Conservation (phyloP, 2,888 invertebrate species). For the Hirtodrosophila confusa region DNA sequence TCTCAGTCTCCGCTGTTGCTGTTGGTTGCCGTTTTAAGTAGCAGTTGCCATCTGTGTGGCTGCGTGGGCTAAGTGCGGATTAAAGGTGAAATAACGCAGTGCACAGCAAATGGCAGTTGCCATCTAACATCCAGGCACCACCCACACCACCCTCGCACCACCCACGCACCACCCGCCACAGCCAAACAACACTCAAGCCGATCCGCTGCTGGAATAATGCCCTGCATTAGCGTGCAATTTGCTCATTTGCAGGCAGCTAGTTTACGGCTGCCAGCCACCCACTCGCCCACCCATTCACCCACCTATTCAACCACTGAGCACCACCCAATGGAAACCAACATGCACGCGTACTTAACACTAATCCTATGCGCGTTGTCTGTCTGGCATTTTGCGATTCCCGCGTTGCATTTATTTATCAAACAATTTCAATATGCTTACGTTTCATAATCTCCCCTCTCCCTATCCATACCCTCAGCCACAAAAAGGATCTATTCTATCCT, state of each 20-base stretch:
- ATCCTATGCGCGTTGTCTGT: conserved; percentile 47
- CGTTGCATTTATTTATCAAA: conserved; percentile 76
- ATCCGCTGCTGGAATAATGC: conserved; percentile 66
- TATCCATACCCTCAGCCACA: background rate
- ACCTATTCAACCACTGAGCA: conserved; percentile 20
- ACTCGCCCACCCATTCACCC: conserved; percentile 14
- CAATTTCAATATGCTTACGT: conserved; percentile 75
- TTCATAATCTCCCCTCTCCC: conserved; percentile 49
- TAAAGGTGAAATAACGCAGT: conserved; percentile 76
- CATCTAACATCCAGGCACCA: background rate
- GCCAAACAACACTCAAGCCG: conserved; percentile 55
- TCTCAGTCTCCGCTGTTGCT: conserved; percentile 1
- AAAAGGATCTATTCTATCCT: too few relatives aligned
- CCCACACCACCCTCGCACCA: conserved; percentile 15
- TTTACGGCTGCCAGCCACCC: conserved; percentile 40
- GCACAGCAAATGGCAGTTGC: conserved; percentile 6
- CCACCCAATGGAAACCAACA: conserved; percentile 17
- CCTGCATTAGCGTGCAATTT: conserved; percentile 78
- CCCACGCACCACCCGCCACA: conserved; percentile 11
- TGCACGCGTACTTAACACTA: conserved; percentile 56
- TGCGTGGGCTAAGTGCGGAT: conserved; percentile 67
- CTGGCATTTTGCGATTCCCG: conserved; percentile 29
- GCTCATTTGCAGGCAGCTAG: conserved; percentile 75
- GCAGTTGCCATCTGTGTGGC: conserved; percentile 39
- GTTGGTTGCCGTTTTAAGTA: background rate